Conservation (phyloP, 2,113 vertebrate genomes). For the Grus americana region DNA sequence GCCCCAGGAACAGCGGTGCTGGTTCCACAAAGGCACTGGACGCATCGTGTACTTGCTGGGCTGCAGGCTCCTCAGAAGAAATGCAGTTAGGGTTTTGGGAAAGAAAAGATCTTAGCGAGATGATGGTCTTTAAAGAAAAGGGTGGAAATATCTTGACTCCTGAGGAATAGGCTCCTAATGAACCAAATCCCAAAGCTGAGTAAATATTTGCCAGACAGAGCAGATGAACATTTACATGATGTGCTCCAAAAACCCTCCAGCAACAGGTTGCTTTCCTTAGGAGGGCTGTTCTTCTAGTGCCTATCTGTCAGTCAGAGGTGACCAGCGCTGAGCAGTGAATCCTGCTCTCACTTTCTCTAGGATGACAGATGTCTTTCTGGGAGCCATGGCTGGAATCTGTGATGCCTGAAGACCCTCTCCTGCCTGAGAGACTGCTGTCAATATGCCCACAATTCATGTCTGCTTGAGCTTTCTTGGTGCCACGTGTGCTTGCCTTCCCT, state of each 20-base stretch:
- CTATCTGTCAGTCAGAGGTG: neutral
- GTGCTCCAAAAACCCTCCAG: neutral
- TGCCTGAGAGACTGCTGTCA: neutral
- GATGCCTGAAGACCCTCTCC: neutral
- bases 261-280: neutral
- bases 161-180: neutral
- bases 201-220: neutral
- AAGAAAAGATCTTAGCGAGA: neutral
- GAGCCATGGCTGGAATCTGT: neutral
- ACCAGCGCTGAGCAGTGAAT: neutral
- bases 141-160: neutral
- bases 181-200: neutral
- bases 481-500: neutral
- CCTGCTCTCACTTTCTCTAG: neutral
- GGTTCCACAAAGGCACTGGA: neutral
- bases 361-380: neutral
- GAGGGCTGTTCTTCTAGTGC: neutral
- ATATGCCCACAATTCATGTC: neutral
- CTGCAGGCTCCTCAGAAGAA: neutral
- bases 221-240: neutral
- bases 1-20: neutral
- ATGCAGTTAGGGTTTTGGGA: neutral
- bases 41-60: neutral
- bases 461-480: neutral
- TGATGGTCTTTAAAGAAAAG: neutral